These are phyloP conservation scores for Trimorus sp. DNA, from an alignment of 2,888 invertebrate species.

Conservation along the genomic window DNA sequence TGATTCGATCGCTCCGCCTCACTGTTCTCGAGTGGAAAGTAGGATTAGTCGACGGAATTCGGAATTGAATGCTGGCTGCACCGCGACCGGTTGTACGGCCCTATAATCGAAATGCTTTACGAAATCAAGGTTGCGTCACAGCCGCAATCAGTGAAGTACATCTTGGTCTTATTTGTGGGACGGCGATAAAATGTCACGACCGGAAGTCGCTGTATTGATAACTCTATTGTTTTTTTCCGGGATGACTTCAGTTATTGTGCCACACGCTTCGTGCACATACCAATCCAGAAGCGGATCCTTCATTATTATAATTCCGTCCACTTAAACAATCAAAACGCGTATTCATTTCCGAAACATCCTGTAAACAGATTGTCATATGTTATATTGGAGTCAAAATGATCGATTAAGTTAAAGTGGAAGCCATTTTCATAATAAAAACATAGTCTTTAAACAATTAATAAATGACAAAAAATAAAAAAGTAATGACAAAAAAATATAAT, in stretches of 20 bases:
- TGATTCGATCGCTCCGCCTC: too few relatives aligned
- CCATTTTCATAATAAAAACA: too few relatives aligned
- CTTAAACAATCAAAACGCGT: too few relatives aligned
- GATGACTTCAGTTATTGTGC: slow-evolving; percentile 36
- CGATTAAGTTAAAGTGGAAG: too few relatives aligned
- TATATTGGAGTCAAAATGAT: too few relatives aligned
- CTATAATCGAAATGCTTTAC: slow-evolving; percentile 33
- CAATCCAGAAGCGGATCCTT: background rate
- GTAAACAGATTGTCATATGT: too few relatives aligned
- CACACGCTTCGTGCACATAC: slow-evolving; percentile 11
- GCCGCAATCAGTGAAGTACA: slow-evolving; percentile 28
- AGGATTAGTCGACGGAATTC: background rate
- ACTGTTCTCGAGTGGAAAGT: too few relatives aligned
- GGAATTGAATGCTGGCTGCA: background rate
- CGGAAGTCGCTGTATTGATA: slow-evolving; percentile 53
- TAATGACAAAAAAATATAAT: too few relatives aligned
- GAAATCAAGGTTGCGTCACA: slow-evolving; percentile 39
- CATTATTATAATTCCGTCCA: background rate
- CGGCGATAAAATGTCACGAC: slow-evolving; percentile 44
- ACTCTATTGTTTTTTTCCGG: slow-evolving; percentile 42
- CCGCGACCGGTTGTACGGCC: slow-evolving; percentile 27
- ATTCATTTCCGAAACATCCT: too few relatives aligned
- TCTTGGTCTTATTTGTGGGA: slow-evolving; percentile 44
- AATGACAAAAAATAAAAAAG: too few relatives aligned
- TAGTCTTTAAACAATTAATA: too few relatives aligned